Conservation (phyloP, 2,888 invertebrate species). For the Volucella bombylans region DNA sequence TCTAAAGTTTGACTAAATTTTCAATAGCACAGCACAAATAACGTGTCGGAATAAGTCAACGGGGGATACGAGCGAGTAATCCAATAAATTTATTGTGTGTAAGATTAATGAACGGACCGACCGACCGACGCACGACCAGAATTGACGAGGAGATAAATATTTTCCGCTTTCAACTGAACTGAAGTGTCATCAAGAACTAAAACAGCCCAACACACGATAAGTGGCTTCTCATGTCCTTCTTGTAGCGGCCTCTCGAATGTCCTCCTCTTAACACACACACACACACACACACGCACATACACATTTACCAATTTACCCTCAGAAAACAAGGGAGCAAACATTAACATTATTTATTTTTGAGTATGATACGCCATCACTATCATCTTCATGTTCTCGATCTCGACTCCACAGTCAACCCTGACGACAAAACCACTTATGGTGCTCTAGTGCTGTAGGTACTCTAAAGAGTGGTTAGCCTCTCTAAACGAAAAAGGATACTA, state of each 20-base stretch:
- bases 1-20: not conserved
- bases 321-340: slow-evolving; percentile 33
- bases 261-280: slow-evolving; percentile 71
- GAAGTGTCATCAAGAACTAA: slow-evolving; percentile 83
- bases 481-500: slow-evolving; percentile 59
- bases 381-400: slow-evolving; percentile 62
- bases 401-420: slow-evolving; percentile 62
- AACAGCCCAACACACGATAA: slow-evolving; percentile 80
- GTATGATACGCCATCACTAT: slow-evolving; percentile 69
- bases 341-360: slow-evolving; percentile 73
- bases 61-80: slow-evolving; percentile 38
- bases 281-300: slow-evolving; percentile 27
- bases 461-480: slow-evolving; percentile 68
- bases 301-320: not conserved
- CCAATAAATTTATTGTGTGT: slow-evolving; percentile 61
- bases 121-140: slow-evolving; percentile 48
- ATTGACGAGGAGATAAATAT: slow-evolving; percentile 69
- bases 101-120: slow-evolving; percentile 46
- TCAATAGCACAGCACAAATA: not conserved
- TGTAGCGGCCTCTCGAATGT: slow-evolving; percentile 67
- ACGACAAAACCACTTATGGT: slow-evolving; percentile 62
- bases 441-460: slow-evolving; percentile 15
- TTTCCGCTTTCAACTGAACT: slow-evolving; percentile 78
- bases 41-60: not conserved
- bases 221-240: slow-evolving; percentile 83